phyloP scores from a whole-genome alignment of 2,888 invertebrate genomes.

The Drosophila antonietae region DNA sequence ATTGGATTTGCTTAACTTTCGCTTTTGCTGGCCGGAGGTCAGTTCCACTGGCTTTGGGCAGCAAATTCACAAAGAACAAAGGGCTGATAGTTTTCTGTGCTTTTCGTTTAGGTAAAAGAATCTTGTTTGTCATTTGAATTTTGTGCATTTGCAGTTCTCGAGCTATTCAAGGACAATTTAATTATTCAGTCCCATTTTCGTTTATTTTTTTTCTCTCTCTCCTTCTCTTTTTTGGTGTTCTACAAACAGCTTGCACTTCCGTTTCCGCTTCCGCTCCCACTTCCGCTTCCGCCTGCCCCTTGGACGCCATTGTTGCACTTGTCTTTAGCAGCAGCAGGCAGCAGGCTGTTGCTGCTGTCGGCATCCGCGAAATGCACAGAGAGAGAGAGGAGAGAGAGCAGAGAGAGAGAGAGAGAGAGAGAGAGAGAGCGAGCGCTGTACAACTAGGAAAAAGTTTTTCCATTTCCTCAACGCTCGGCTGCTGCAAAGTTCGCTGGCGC shows the following conservation, averaged over 20 bases:
- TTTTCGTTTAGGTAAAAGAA: conserved; percentile 12
- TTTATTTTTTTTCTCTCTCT: not conserved
- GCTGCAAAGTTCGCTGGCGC: conserved; percentile 70
- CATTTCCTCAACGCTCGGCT: conserved; percentile 64
- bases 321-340: conserved; percentile 70
- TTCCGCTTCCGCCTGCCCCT: conserved; percentile 46
- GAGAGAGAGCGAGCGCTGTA: conserved; percentile 24
- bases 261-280: conserved; percentile 26
- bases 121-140: conserved; percentile 58
- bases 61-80: conserved; percentile 56
- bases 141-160: conserved; percentile 47
- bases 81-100: not conserved
- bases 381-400: conserved; percentile 5
- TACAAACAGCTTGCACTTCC: conserved; percentile 75
- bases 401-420: too few species aligned
- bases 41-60: conserved; percentile 36
- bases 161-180: conserved; percentile 76
- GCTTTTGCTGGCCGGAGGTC: conserved; percentile 39
- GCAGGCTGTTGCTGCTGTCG: conserved; percentile 64
- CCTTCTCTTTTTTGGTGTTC: conserved; percentile 22
- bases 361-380: conserved; percentile 58
- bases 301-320: conserved; percentile 60
- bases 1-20: conserved; percentile 50
- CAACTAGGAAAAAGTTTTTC: conserved; percentile 73
- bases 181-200: conserved; percentile 67